Percentiles rank a stretch among this genome's conserved stretches.
Evolutionary conservation across 2,113 vertebrate genomes (phyloP).

Genomic region (Notothenia coriiceps): DNA sequence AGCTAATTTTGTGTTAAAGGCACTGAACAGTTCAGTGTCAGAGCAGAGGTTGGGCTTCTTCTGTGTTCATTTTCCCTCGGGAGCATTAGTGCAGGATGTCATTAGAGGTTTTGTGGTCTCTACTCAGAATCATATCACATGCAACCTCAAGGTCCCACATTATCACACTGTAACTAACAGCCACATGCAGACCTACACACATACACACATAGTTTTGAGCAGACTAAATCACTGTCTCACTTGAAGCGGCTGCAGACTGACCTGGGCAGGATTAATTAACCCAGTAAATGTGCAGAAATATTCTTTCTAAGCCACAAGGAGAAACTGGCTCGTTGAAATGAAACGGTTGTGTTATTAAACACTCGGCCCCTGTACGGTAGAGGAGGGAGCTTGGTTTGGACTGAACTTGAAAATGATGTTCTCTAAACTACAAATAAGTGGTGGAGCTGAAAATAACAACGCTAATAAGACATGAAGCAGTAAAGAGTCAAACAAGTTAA

Average conservation of each 20-base stretch:
- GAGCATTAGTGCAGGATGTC: slow-evolving; percentile 18
- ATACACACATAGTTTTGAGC: slow-evolving; percentile 2
- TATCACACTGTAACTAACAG: slow-evolving; percentile 5
- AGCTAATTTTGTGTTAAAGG: not conserved
- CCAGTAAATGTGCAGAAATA: slow-evolving; percentile 45
- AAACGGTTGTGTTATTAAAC: slow-evolving; percentile 16
- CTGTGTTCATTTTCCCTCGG: not conserved
- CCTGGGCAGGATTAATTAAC: slow-evolving; percentile 66
- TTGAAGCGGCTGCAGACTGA: slow-evolving; percentile 29
- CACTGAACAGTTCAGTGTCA: not conserved
- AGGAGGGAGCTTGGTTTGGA: not conserved
- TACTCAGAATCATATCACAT: slow-evolving; percentile 41
- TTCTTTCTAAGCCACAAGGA: slow-evolving; percentile 17
- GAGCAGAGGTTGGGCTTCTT: not conserved
- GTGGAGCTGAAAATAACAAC: not conserved
- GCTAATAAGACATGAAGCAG: not conserved
- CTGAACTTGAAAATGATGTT: not conserved
- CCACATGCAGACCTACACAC: not conserved
- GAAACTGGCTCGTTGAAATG: not conserved
- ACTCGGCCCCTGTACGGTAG: not conserved
- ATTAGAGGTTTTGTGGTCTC: slow-evolving; percentile 43
- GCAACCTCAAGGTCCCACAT: slow-evolving; percentile 19
- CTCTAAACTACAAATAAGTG: not conserved
- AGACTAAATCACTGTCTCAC: slow-evolving; percentile 22
- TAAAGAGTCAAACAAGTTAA: not conserved